Conservation (phyloP, 2,888 invertebrate genomes). For the Xylota segnis region DNA sequence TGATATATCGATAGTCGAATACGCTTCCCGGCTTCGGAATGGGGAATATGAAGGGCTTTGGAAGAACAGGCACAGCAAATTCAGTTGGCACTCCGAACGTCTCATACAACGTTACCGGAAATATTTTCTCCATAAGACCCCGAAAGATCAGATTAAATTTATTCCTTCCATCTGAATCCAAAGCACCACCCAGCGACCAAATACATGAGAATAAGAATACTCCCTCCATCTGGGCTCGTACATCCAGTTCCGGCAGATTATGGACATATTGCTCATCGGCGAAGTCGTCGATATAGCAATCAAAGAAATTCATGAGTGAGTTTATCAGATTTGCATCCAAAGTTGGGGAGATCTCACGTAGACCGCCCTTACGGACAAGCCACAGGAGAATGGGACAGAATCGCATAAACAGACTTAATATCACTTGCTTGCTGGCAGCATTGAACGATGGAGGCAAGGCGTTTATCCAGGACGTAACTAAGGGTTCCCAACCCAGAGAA, state of each 20-base stretch:
- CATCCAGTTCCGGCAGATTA: conserved; percentile 90
- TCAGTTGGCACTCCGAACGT: conserved; percentile 86
- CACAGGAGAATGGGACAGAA: conserved; percentile 93
- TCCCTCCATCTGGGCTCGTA: conserved; percentile 94
- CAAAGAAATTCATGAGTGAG: conserved; percentile 93
- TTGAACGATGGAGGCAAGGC: conserved; percentile 89
- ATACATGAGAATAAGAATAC: conserved; percentile 96
- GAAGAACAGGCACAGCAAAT: conserved; percentile 83
- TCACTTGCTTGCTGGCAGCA: conserved; percentile 88
- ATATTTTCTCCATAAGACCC: conserved; percentile 92
- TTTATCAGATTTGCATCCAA: conserved; percentile 93
- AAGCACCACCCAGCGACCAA: conserved; percentile 95
- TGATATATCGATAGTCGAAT: conserved; percentile 95
- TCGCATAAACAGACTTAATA: conserved; percentile 90
- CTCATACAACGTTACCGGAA: conserved; percentile 88
- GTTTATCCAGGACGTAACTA: conserved; percentile 94
- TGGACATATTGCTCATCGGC: conserved; percentile 90
- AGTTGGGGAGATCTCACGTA: conserved; percentile 93
- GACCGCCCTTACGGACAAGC: conserved; percentile 90
- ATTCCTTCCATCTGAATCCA: conserved; percentile 89
- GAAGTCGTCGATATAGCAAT: conserved; percentile 95
- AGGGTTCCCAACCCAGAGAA: conserved; percentile 95
- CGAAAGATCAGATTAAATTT: conserved; percentile 92
- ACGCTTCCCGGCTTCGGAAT: conserved; percentile 93
- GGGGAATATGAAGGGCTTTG: conserved; percentile 92